Percentiles rank a stretch among this genome's conserved stretches.
Evolutionary conservation across 1,140 invertebrate genomes (phyloP).

Genomic region (Drosophila burlai): DNA sequence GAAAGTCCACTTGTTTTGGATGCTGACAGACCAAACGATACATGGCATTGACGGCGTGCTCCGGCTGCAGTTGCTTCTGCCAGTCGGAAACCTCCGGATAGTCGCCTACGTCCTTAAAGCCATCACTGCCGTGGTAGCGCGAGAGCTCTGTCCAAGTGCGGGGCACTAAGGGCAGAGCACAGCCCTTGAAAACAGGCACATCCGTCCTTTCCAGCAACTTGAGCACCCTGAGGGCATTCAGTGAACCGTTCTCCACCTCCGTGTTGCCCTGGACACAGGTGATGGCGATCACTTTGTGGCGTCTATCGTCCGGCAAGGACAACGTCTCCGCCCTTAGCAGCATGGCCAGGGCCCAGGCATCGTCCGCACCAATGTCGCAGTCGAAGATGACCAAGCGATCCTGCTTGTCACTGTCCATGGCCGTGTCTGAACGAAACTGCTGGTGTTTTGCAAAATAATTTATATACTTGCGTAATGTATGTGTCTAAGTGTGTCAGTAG

Average conservation of each 20-base stretch:
- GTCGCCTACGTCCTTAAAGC: slow-evolving; percentile 87
- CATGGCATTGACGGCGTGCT: slow-evolving; percentile 84
- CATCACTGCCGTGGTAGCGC: slow-evolving; percentile 86
- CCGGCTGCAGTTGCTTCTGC: slow-evolving; percentile 16
- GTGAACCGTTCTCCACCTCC: slow-evolving; percentile 86
- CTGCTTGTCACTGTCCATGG: background rate
- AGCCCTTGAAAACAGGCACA: slow-evolving; percentile 88
- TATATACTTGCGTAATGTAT: background rate
- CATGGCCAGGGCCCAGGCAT: slow-evolving; percentile 88
- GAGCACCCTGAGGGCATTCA: slow-evolving; percentile 88
- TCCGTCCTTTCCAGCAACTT: slow-evolving; percentile 85
- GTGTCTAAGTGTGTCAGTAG: background rate
- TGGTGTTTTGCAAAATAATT: background rate
- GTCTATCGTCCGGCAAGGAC: background rate
- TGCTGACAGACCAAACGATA: slow-evolving; percentile 84
- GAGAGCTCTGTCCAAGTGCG: slow-evolving; percentile 6
- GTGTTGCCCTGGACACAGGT: slow-evolving; percentile 89
- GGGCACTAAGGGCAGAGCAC: slow-evolving; percentile 75
- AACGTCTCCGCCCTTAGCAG: slow-evolving; percentile 86
- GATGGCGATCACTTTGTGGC: slow-evolving; percentile 87
- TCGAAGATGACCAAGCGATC: slow-evolving; percentile 86
- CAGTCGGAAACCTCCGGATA: slow-evolving; percentile 19
- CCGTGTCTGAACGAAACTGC: background rate
- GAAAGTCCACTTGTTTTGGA: slow-evolving; percentile 32
- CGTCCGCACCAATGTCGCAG: slow-evolving; percentile 88